phyloP scores from a whole-genome alignment of 2,797 vertebrate genomes.

The Aselliscus stoliczkanus region DNA sequence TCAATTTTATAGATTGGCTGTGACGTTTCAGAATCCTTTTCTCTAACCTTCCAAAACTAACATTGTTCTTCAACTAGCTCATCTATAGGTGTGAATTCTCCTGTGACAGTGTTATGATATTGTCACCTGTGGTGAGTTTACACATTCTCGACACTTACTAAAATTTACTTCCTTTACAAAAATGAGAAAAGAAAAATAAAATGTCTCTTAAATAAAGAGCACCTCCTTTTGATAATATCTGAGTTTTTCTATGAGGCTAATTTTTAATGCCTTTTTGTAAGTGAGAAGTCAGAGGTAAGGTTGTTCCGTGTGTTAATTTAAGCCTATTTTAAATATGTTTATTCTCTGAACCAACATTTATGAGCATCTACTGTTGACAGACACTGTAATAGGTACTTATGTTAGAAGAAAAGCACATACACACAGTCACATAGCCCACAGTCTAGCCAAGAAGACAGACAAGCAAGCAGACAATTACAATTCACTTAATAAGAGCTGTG shows the following conservation, averaged over 20 bases:
- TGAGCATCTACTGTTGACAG: not conserved
- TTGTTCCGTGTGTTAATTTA: not conserved
- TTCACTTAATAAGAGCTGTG: not conserved
- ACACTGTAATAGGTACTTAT: not conserved
- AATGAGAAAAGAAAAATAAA: slow-evolving; percentile 13
- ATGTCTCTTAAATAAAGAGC: not conserved
- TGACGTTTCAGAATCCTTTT: slow-evolving; percentile 70
- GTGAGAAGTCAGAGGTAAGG: not conserved
- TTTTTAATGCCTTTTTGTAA: slow-evolving; percentile 21
- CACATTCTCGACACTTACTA: slow-evolving; percentile 44
- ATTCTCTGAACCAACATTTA: slow-evolving; percentile 25
- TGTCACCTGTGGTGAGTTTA: not conserved
- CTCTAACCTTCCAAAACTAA: slow-evolving; percentile 67
- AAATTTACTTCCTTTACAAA: not conserved
- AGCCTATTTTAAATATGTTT: slow-evolving; percentile 28
- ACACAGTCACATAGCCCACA: not conserved
- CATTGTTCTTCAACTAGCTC: slow-evolving; percentile 63
- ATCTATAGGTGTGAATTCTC: slow-evolving; percentile 67
- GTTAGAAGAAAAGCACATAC: not conserved
- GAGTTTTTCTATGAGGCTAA: not conserved
- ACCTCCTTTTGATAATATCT: slow-evolving; percentile 3
- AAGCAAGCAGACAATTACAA: not conserved
- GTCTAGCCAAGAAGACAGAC: not conserved
- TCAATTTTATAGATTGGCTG: slow-evolving; percentile 56
- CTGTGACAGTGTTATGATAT: slow-evolving; percentile 49